These are phyloP conservation scores for mouse (Mus musculus) DNA, from an alignment of 2,113 vertebrate genomes.

Conservation along the genomic window GRCm39 chr6:61804501-61805000, in stretches of 20 bases:
- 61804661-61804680: not conserved
- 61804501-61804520: conserved; percentile 7
- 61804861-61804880: not conserved
- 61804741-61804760: conserved; percentile 21
- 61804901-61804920: not conserved
- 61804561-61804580: not conserved
- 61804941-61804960: not conserved
- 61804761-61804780: not conserved
- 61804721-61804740: not conserved
- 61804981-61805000: not conserved
- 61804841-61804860: conserved; percentile 24
- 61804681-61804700: not conserved
- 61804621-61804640: not conserved
- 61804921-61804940: conserved; percentile 13
- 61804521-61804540: conserved; percentile 10
- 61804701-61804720: conserved; percentile 6
- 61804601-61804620: not conserved
- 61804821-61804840: not conserved
- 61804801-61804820: conserved; percentile 5
- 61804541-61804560: not conserved
- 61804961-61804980: conserved; percentile 33
- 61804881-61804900: not conserved
- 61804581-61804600: not conserved
- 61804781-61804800: conserved; percentile 8
- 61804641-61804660: not conserved